Base-by-base conservation (phyloP, 2,113 vertebrate genomes). In the Siphamia tubifer region DNA sequence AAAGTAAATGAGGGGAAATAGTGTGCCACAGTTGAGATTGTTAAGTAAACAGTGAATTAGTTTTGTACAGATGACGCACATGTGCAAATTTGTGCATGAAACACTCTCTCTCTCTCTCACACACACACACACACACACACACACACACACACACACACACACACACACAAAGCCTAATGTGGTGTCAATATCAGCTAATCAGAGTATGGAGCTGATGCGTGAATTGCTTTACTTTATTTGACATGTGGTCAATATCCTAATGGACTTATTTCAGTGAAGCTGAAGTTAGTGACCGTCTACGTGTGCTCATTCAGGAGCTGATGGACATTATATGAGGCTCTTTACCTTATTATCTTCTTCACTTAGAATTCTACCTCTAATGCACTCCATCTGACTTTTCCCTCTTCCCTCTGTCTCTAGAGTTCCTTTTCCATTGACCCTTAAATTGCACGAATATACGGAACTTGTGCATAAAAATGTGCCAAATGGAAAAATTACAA, bases 251-350 rank as follows among this genome's bases (percentile, higher is more conserved):
- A 69, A 74, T 78, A 9, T 25, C 13, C 23, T 56, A 56, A 73
- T 74, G 36, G 36, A 58, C 35, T 15, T 2, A 43, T 61, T 36
- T n/a, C 23, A 75, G 39, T 55, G 45, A 77, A 55, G 12, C 68
- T 62, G 73, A 42, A 32, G 23, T 38, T 11, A 25, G 17, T 44
- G 54, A 13, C 20, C 42, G 49, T 49, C 25, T 38, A 10, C 44
- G 35, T 24, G 28, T 63, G 16, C 15, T 55, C 56, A 24, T 63
- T 56, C 8, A 54, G 23, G 55, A 40, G 12, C 61, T 49, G 35
- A 36, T 35, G 48, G 58, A 42, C 6, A 62, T 31, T 17, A 31
- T 1, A 34, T 61, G 35, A 56, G 23, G 1, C 24, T 17, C 13
- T 36, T 35, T 16, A 61, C 42, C 68, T 42, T 40, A 57, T 28